A percentile compares a stretch with the other conserved stretches of the same genome.
These are phyloP conservation scores for Asteroscopus sphinx DNA, from an alignment of 2,888 invertebrate species.

Conservation along the genomic window DNA sequence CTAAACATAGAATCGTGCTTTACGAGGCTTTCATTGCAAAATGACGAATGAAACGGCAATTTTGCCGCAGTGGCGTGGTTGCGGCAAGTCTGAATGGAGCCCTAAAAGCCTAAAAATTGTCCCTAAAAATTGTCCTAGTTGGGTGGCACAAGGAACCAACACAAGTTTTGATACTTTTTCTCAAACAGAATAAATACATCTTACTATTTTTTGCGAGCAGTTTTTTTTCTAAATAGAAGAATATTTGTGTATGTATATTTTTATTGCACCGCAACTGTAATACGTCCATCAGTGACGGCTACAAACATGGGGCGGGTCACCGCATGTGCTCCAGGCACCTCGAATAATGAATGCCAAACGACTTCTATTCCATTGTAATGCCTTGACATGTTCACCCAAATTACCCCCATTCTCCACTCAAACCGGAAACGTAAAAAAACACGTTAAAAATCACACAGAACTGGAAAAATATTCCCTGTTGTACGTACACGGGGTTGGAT, in stretches of 20 bases:
- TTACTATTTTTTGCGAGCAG: too few relatives aligned
- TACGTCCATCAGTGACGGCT: constrained; percentile 62
- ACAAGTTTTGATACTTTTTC: too few relatives aligned
- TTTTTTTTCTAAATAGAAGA: too few relatives aligned
- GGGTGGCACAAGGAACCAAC: too few relatives aligned
- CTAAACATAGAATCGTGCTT: too few relatives aligned
- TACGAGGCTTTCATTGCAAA: too few relatives aligned
- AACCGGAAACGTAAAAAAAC: constrained; percentile 39
- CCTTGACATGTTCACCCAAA: constrained; percentile 67
- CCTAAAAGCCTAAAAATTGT: too few relatives aligned
- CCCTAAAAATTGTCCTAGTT: too few relatives aligned
- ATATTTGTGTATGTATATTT: background rate
- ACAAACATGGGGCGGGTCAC: constrained; percentile 68
- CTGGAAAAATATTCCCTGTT: constrained; percentile 33
- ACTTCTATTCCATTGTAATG: constrained; percentile 67
- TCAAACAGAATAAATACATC: too few relatives aligned
- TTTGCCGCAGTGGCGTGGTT: too few relatives aligned
- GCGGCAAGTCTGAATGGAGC: too few relatives aligned
- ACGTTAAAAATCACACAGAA: constrained; percentile 34
- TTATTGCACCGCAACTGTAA: constrained; percentile 52
- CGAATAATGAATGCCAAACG: constrained; percentile 72
- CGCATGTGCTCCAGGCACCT: constrained; percentile 53
- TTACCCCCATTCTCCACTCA: constrained; percentile 56
- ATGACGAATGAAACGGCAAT: too few relatives aligned
- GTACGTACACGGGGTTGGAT: constrained; percentile 26